Conservation (phyloP, 2,888 invertebrate genomes). For the Serrognathus titanus region DNA sequence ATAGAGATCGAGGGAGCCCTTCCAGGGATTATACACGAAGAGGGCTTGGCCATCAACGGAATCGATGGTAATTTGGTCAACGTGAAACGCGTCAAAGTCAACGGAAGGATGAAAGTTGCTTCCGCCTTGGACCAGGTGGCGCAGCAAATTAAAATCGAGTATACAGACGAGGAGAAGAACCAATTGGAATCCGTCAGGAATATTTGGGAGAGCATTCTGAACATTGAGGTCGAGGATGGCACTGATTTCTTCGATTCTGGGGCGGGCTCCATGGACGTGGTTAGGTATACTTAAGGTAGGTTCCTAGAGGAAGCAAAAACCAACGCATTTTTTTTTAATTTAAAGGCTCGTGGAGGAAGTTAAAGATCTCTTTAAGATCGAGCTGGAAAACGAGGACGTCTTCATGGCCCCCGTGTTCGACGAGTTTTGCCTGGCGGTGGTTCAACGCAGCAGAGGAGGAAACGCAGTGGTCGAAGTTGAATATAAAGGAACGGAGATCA, state of each 20-base stretch:
- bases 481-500: constrained; percentile 72
- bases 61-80: constrained; percentile 72
- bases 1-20: constrained; percentile 61
- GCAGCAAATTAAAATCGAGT: constrained; percentile 55
- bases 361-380: constrained; percentile 72
- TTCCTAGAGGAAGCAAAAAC: not conserved
- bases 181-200: constrained; percentile 61
- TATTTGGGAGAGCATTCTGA: constrained; percentile 85
- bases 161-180: constrained; percentile 69
- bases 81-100: constrained; percentile 43
- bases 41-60: constrained; percentile 78
- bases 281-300: constrained; percentile 50
- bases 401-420: constrained; percentile 89
- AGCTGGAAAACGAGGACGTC: constrained; percentile 83
- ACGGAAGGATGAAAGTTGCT: constrained; percentile 73
- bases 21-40: constrained; percentile 68
- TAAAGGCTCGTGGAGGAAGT: constrained; percentile 84
- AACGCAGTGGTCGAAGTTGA: constrained; percentile 54
- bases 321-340: too few species aligned
- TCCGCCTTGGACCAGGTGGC: constrained; percentile 70
- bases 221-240: constrained; percentile 67
- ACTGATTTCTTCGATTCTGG: constrained; percentile 94
- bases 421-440: constrained; percentile 70
- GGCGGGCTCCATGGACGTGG: constrained; percentile 98
- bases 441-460: constrained; percentile 65